Conservation (phyloP, 2,797 vertebrate genomes). For the Numenius phaeopus region DNA sequence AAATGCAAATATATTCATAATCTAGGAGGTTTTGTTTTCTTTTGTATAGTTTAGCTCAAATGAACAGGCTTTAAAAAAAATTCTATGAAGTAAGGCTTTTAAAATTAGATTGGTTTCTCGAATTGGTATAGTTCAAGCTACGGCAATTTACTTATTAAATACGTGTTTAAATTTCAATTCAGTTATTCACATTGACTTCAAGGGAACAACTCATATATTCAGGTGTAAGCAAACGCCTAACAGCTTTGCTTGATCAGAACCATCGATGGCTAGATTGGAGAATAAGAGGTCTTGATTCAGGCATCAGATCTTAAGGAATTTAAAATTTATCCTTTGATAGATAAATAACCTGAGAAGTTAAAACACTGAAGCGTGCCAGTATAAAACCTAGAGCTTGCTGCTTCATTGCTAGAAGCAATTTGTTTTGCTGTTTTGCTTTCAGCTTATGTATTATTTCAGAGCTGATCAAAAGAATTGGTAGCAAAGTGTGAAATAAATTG, state of each 20-base stretch:
- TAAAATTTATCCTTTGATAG: conserved; percentile 7
- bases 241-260: neutral
- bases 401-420: conserved; percentile 50
- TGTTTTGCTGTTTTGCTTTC: conserved; percentile 74
- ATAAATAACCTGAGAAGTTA: conserved; percentile 42
- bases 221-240: neutral
- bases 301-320: neutral
- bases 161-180: neutral
- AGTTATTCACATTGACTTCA: neutral
- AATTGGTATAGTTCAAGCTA: neutral
- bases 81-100: neutral
- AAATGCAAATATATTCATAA: neutral
- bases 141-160: neutral
- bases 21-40: neutral
- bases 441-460: conserved; percentile 69
- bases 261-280: neutral
- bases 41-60: neutral
- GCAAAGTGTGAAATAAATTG: conserved; percentile 78
- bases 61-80: neutral
- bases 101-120: conserved; percentile 38
- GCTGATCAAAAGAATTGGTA: conserved; percentile 78
- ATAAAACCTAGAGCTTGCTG: conserved; percentile 24
- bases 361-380: neutral
- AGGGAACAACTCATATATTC: neutral
- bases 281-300: neutral